Evolutionary conservation across 2,797 vertebrate genomes (phyloP).

Genomic region (Centropyge bicolor): DNA sequence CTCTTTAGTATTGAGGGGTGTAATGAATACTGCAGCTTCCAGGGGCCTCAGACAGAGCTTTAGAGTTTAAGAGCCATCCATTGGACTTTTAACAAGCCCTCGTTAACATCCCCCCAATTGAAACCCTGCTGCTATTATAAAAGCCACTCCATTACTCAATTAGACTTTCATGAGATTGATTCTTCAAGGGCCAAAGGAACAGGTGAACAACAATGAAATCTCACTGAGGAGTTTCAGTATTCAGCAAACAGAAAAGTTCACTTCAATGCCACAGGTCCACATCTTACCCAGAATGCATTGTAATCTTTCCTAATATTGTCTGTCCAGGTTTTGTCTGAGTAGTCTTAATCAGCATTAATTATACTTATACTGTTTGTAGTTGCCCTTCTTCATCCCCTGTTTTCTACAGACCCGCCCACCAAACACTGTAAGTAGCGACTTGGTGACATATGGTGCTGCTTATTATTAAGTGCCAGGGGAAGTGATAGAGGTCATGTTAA

Average conservation of each 20-base stretch:
- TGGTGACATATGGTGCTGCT: slow-evolving; percentile 3
- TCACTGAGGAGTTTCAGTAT: not conserved
- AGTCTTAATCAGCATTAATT: not conserved
- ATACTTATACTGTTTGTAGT: not conserved
- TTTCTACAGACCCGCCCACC: not conserved
- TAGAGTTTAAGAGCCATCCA: not conserved
- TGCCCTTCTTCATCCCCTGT: not conserved
- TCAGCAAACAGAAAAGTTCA: not conserved
- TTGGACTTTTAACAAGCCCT: not conserved
- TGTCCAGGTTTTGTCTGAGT: too few species aligned
- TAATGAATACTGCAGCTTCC: not conserved
- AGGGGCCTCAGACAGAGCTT: not conserved
- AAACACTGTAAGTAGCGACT: not conserved
- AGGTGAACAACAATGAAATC: not conserved
- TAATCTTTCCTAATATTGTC: too few species aligned
- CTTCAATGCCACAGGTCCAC: not conserved
- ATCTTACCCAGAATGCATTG: not conserved
- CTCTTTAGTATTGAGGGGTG: not conserved
- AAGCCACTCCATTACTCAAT: not conserved
- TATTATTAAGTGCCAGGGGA: not conserved
- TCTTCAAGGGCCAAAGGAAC: not conserved
- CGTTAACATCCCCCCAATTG: not conserved
- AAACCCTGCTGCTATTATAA: not conserved
- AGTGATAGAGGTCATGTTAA: slow-evolving; percentile 39
- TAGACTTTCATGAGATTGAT: not conserved